Evolutionary conservation across 92 coral and sea anemone genomes (phyloP).

Genomic region (Parazoanthus darwini): DNA sequence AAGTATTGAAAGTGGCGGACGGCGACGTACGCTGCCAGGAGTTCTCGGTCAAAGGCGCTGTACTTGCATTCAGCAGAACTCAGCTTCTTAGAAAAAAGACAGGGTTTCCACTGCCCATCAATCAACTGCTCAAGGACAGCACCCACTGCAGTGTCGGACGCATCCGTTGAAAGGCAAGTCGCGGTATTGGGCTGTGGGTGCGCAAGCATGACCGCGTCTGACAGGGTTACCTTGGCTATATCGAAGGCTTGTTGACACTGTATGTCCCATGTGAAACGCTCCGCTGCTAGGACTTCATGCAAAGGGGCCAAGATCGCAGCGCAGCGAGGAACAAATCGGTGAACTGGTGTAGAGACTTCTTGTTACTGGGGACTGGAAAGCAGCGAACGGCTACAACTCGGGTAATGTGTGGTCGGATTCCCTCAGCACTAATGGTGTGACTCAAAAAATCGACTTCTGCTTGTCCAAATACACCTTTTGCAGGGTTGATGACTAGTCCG

Average conservation of each 20-base stretch:
- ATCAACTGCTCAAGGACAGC: constrained; percentile 38
- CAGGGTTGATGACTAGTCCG: constrained; percentile 53
- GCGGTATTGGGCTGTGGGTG: constrained; percentile 37
- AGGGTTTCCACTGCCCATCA: constrained; percentile 48
- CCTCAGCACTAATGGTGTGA: constrained; percentile 27
- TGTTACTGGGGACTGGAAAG: neutral
- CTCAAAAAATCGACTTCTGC: constrained; percentile 50
- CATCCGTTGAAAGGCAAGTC: constrained; percentile 49
- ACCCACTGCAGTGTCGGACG: constrained; percentile 38
- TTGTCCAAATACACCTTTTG: constrained; percentile 52
- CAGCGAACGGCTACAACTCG: constrained; percentile 45
- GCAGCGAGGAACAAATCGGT: constrained; percentile 36
- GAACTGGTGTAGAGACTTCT: constrained; percentile 32
- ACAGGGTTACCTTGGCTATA: constrained; percentile 31
- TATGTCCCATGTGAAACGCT: constrained; percentile 34
- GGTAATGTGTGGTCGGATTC: constrained; percentile 35
- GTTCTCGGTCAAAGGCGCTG: constrained; percentile 57
- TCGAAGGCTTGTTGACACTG: constrained; percentile 31
- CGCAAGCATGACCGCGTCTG: constrained; percentile 43
- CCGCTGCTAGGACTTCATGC: constrained; percentile 37
- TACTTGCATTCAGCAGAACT: constrained; percentile 43
- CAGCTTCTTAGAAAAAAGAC: constrained; percentile 53
- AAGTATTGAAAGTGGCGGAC: constrained; percentile 57
- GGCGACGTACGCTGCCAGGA: constrained; percentile 41
- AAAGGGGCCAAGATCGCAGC: constrained; percentile 18